phyloP scores from a whole-genome alignment of 2,113 vertebrate genomes.

The Maccullochella peelii region DNA sequence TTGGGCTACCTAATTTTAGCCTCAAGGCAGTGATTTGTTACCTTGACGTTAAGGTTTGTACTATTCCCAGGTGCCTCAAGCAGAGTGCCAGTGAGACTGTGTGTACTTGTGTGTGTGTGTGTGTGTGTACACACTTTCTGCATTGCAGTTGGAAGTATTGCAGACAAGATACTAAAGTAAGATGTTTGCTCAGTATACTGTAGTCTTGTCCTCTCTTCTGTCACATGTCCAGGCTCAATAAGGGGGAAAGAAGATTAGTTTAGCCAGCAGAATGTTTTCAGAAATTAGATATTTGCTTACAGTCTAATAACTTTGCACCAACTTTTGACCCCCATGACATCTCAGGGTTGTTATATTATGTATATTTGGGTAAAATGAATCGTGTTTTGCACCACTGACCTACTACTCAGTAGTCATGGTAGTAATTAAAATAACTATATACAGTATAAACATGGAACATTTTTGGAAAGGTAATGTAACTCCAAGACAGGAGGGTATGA shows the following conservation, averaged over 20 bases:
- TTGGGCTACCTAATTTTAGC: slow-evolving; percentile 58
- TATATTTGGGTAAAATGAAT: neutral
- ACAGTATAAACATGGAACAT: slow-evolving; percentile 43
- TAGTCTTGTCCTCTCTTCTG: neutral
- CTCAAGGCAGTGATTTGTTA: slow-evolving; percentile 72
- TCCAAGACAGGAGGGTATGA: slow-evolving; percentile 3
- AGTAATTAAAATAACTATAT: slow-evolving; percentile 45
- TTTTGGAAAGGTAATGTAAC: slow-evolving; percentile 34
- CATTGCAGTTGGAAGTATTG: slow-evolving; percentile 61
- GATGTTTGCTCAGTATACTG: slow-evolving; percentile 1
- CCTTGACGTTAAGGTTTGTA: slow-evolving; percentile 66
- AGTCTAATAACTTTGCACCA: neutral
- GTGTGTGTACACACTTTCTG: slow-evolving; percentile 27
- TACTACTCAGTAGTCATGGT: slow-evolving; percentile 16
- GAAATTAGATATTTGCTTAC: neutral
- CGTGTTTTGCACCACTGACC: neutral
- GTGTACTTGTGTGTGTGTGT: slow-evolving; percentile 18
- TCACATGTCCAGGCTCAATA: neutral
- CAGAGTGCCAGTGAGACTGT: slow-evolving; percentile 28
- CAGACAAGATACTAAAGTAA: slow-evolving; percentile 14
- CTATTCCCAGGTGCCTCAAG: slow-evolving; percentile 56
- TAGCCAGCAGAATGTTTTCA: neutral
- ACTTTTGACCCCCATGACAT: neutral
- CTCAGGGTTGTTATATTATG: neutral
- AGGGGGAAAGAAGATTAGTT: neutral